Conservation (phyloP, 2,797 vertebrate genomes). For the Arremon brunneinucha region DNA sequence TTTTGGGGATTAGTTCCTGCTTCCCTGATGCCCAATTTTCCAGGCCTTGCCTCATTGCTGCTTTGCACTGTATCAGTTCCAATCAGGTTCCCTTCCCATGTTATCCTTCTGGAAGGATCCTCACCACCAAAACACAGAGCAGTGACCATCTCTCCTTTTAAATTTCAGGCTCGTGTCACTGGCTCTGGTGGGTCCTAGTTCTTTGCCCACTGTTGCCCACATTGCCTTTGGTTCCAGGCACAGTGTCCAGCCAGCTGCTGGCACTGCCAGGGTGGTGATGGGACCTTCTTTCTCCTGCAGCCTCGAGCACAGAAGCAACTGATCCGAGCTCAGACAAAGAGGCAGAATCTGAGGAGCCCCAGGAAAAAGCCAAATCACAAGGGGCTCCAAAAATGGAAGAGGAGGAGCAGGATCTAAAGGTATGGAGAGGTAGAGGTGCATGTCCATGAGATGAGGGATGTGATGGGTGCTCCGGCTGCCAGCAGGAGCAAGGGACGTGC, state of each 20-base stretch:
- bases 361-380: conserved; percentile 78
- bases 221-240: not conserved
- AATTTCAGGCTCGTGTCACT: not conserved
- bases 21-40: not conserved
- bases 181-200: not conserved
- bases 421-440: conserved; percentile 12
- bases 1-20: rapidly evolving
- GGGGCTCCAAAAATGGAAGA: conserved; percentile 78
- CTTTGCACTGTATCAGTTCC: not conserved
- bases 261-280: not conserved
- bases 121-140: not conserved
- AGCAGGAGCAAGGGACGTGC: not conserved
- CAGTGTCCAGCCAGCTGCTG: not conserved
- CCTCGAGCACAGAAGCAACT: conserved; percentile 18
- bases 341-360: conserved; percentile 71
- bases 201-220: not conserved
- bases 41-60: not conserved
- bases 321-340: conserved; percentile 78
- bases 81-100: rapidly evolving
- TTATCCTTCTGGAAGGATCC: not conserved
- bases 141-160: not conserved
- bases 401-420: conserved; percentile 89
- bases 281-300: not conserved
- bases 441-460: not conserved
- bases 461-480: not conserved